Evolutionary conservation across 2,888 invertebrate genomes (phyloP), one percentile per base, ranked within the genome.

Genomic region (Actias luna): DNA sequence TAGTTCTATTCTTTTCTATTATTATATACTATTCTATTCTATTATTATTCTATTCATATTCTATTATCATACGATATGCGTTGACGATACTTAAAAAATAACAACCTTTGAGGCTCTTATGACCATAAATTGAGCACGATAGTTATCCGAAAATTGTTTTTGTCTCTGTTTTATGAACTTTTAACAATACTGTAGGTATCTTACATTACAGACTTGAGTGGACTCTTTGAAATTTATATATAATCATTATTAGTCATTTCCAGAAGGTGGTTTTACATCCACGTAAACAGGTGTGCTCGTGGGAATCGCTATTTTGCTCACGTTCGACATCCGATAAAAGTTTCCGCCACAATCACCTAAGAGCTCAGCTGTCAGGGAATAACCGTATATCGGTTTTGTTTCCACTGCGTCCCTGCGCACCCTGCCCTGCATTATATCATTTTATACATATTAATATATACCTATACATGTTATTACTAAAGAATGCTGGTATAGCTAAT

Each of bases 281-380:
- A 69, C 76, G 80, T 77, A 74, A 79, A 73, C 88, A 89, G 90
- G 88, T 89, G 85, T 86, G 82, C 88, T 84, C 88, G 78, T 82
- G 88, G 87, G 88, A 87, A 88, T 91, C 87, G 85, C 87, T 87
- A 92, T 92, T 92, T 88, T 80, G 85, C 85, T 89, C 93, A 93
- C 93, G 93, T 91, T 88, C 89, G 87, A 89, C 89, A 89, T 92
- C 88, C 90, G 93, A 93, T 92, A 93, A 93, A 92, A 92, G 88
- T 93, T 92, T 90, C 90, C 88, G 84, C 91, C 91, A 92, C 93
- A 93, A 93, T 92, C 92, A 91, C 92, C 92, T 92, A 92, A 93
- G 92, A 93, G 92, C 93, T 92, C 92, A 92, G 92, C 91, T 92
- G 92, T 92, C 92, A 90, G 85, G 89, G 86, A 87, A 92, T 90